Conservation (phyloP, 2,888 invertebrate genomes). For the Hecatera dysodea region DNA sequence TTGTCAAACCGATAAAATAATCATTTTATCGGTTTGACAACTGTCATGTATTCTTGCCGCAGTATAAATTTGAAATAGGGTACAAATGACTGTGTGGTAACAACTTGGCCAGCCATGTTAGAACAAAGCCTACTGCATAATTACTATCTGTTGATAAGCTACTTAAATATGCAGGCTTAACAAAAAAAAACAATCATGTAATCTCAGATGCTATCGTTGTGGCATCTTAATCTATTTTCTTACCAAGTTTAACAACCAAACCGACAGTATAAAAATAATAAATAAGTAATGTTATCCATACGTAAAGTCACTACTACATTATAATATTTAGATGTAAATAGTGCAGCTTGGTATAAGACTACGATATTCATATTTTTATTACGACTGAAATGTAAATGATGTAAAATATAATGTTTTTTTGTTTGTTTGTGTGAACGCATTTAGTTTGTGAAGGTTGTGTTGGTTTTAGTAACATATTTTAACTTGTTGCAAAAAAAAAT, state of each 20-base stretch:
- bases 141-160: too few relatives aligned
- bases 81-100: too few relatives aligned
- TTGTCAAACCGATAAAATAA: too few relatives aligned
- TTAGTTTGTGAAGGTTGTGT: slow-evolving; percentile 78
- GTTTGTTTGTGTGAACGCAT: slow-evolving; percentile 74
- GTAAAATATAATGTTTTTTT: slow-evolving; percentile 73
- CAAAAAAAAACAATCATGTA: too few relatives aligned
- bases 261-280: slow-evolving; percentile 29
- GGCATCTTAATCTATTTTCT: slow-evolving; percentile 1
- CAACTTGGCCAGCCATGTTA: neutral
- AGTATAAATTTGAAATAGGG: too few relatives aligned
- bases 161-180: too few relatives aligned
- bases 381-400: slow-evolving; percentile 87
- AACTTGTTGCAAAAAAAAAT: slow-evolving; percentile 7
- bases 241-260: slow-evolving; percentile 43
- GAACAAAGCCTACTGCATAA: neutral
- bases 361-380: slow-evolving; percentile 79
- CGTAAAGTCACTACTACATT: slow-evolving; percentile 68
- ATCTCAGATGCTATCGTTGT: too few relatives aligned
- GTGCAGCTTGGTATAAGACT: slow-evolving; percentile 71
- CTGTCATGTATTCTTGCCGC: too few relatives aligned
- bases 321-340: slow-evolving; percentile 70
- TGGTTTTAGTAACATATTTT: slow-evolving; percentile 35
- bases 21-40: too few relatives aligned
- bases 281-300: slow-evolving; percentile 58